phyloP scores from a whole-genome alignment of 2,888 invertebrate species.

The Sarcophaga subvicina region DNA sequence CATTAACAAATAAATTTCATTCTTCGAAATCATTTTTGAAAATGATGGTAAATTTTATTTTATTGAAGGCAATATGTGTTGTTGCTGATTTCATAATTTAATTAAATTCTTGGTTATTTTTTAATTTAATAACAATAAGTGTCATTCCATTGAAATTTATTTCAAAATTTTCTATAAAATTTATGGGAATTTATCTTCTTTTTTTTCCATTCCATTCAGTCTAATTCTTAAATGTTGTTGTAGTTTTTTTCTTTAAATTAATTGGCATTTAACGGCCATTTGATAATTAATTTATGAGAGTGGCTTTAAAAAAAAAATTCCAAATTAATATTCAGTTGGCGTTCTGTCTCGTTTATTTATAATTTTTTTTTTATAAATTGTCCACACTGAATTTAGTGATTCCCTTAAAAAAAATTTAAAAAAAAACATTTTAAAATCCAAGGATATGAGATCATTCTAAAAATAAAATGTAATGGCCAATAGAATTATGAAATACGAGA shows the following conservation, averaged over 20 bases:
- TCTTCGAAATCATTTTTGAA: neutral
- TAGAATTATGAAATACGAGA: neutral
- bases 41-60: neutral
- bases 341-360: neutral
- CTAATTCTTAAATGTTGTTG: constrained; percentile 36
- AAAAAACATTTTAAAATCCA: neutral
- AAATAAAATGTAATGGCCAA: neutral
- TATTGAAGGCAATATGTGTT: neutral
- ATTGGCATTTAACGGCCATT: constrained; percentile 65
- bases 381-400: neutral
- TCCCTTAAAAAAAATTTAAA: neutral
- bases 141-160: constrained; percentile 3
- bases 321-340: constrained; percentile 29
- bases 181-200: neutral
- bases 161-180: neutral
- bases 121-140: neutral
- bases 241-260: constrained; percentile 35
- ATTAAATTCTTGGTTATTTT: neutral
- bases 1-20: too few species aligned
- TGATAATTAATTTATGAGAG: constrained; percentile 32
- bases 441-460: constrained; percentile 48
- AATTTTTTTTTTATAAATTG: neutral
- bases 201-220: neutral
- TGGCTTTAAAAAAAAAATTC: neutral
- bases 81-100: neutral